A percentile compares a stretch with the other conserved stretches of the same genome.
Conservation (phyloP, 1,140 invertebrate genomes). For the Drosophila kikkawai region DNA sequence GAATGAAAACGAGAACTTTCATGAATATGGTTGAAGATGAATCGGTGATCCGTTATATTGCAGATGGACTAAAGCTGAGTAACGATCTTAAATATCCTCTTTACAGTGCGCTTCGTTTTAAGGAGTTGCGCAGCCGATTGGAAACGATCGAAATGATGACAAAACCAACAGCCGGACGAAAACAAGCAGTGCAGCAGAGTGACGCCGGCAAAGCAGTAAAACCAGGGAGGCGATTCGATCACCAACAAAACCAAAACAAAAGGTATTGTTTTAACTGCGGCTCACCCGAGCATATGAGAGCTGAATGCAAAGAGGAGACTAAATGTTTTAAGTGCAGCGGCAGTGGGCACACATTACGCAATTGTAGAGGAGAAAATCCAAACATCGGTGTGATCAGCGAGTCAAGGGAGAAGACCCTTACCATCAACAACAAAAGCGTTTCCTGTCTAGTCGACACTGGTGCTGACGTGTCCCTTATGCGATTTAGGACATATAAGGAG, state of each 20-base stretch:
- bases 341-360: too few species aligned
- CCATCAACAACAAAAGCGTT: too few species aligned
- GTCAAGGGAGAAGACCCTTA: too few species aligned
- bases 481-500: neutral
- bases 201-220: neutral
- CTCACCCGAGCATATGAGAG: slow-evolving; percentile 4
- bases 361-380: too few species aligned
- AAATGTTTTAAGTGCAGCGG: slow-evolving; percentile 15
- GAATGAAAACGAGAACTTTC: neutral
- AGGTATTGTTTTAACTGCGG: slow-evolving; percentile 5
- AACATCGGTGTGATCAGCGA: too few species aligned
- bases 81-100: slow-evolving; percentile 7
- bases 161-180: too few species aligned
- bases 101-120: too few species aligned
- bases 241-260: neutral
- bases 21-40: too few species aligned
- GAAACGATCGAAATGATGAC: too few species aligned
- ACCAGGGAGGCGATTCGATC: neutral
- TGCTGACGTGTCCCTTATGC: neutral
- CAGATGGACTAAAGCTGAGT: neutral
- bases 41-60: neutral
- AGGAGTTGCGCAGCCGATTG: too few species aligned
- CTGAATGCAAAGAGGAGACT: slow-evolving; percentile 2
- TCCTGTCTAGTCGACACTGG: too few species aligned
- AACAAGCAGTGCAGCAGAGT: too few species aligned